Percentiles rank a stretch among this genome's conserved stretches.
Evolutionary conservation across 2,113 vertebrate genomes (phyloP).

Genomic region (Jacana jacana): DNA sequence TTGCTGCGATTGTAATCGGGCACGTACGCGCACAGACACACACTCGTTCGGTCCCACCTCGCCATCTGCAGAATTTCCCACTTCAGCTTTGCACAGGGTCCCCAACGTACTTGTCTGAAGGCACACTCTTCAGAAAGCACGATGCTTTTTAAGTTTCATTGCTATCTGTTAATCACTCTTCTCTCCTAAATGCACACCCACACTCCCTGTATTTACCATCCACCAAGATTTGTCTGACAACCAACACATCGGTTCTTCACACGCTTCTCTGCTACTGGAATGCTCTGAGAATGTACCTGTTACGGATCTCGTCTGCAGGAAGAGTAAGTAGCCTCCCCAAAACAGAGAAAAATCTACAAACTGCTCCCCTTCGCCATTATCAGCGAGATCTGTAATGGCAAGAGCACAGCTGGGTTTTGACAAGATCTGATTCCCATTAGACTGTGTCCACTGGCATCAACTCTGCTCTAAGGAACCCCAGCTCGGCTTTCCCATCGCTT

Average conservation of each 20-base stretch:
- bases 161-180: not conserved
- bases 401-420: not conserved
- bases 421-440: not conserved
- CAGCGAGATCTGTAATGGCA: not conserved
- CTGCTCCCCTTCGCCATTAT: not conserved
- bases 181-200: not conserved
- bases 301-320: not conserved
- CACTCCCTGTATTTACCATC: not conserved
- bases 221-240: not conserved
- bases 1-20: not conserved
- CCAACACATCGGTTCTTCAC: not conserved
- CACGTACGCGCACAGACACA: fast-evolving
- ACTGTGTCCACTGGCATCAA: not conserved
- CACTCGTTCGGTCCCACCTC: not conserved
- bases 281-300: not conserved
- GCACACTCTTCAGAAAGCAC: not conserved
- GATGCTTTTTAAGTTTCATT: fast-evolving
- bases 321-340: not conserved
- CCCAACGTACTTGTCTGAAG: not conserved
- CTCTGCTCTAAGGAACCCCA: not conserved
- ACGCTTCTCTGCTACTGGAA: not conserved
- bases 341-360: not conserved
- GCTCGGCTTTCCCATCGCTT: not conserved
- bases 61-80: not conserved
- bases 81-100: not conserved